Conservation (phyloP, 2,888 invertebrate species). For the Callosobruchus maculatus region DNA sequence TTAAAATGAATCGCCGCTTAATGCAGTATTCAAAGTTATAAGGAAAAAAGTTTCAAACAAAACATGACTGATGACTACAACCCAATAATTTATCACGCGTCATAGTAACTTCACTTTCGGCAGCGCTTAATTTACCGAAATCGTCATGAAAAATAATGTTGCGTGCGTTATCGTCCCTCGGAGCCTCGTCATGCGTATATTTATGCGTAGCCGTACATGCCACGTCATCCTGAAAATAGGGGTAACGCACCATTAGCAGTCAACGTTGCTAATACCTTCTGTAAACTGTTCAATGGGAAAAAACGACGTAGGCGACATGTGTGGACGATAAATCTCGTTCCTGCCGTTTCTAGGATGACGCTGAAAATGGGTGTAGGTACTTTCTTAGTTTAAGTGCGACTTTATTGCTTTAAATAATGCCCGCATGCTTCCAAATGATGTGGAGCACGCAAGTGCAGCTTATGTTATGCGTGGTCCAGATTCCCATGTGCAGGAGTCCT, state of each 20-base stretch:
- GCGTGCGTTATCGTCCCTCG: neutral
- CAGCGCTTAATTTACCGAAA: neutral
- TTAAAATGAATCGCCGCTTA: neutral
- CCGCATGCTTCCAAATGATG: no score
- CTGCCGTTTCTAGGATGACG: neutral
- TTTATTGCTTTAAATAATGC: no score
- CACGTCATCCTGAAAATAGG: neutral
- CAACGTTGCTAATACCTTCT: neutral
- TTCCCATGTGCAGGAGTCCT: no score
- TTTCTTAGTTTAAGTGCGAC: no score
- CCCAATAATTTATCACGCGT: neutral
- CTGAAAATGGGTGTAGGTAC: neutral
- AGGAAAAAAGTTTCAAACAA: neutral
- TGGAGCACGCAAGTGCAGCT: no score
- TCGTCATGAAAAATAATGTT: neutral
- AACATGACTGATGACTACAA: neutral
- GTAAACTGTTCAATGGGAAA: neutral
- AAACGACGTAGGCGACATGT: neutral
- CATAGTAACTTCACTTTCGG: neutral
- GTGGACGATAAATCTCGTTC: neutral
- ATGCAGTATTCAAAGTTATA: neutral
- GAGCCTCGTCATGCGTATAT: neutral
- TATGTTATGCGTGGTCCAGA: no score
- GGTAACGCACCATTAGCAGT: neutral
- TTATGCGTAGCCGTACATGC: neutral